Percentiles rank a stretch among this genome's conserved stretches.
phyloP scores from a whole-genome alignment of 2,797 vertebrate genomes.

The Limosa lapponica region DNA sequence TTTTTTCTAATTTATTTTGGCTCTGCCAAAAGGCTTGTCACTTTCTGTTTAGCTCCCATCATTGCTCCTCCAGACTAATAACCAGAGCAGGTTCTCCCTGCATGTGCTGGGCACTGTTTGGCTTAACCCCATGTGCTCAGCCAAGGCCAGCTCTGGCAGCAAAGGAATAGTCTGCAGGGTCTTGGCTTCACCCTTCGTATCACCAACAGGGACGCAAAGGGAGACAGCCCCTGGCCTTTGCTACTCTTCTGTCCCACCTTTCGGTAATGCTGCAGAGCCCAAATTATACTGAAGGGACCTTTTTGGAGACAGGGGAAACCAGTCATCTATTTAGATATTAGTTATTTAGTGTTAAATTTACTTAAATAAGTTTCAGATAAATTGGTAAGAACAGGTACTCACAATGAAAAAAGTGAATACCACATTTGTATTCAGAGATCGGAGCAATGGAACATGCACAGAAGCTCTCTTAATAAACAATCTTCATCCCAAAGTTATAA shows the following conservation, averaged over 20 bases:
- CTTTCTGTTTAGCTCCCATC: not conserved
- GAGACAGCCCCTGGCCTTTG: not conserved
- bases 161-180: not conserved
- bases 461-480: not conserved
- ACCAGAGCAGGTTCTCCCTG: not conserved
- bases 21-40: not conserved
- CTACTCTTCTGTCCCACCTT: not conserved
- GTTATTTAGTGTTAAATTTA: not conserved
- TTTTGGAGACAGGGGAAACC: not conserved
- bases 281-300: not conserved
- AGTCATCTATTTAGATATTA: not conserved
- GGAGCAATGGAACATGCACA: not conserved
- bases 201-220: fast-evolving
- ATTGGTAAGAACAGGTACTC: not conserved
- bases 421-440: not conserved
- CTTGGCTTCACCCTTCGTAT: not conserved
- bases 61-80: not conserved
- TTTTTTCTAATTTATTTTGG: not conserved
- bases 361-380: not conserved
- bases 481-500: not conserved
- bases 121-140: not conserved
- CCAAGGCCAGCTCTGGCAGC: not conserved
- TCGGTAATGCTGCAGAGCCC: not conserved
- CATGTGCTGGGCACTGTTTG: fast-evolving
- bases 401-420: not conserved